Base-by-base conservation (phyloP, 2,113 vertebrate species). In the Daphoenositta chrysoptera region DNA sequence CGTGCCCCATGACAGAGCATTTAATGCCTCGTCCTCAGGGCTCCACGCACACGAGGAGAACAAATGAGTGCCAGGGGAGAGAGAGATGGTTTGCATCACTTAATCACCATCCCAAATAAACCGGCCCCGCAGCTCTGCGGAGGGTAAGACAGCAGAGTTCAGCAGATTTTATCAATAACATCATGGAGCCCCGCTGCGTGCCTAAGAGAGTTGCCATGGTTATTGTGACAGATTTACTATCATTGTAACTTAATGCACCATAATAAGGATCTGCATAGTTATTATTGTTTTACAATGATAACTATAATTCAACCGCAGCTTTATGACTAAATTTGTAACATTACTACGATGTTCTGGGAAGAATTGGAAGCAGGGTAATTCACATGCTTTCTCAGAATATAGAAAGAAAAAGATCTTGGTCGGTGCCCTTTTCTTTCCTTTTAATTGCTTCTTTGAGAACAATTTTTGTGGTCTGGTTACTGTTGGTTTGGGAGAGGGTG, bases 101-200 rank as follows among this genome's bases (percentile, higher is more conserved):
- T 95, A 94, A 95, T 96, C 89, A 90, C 31, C 86, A 71, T 71
- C 80, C 57, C 87, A 90, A 97, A 95, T 94, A 96, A 97, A 95
- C 42, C 9, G 2, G 78, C 94, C 94, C 96, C 56, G 91, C 18
- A 66, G 78, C 94, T 96, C 96, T 93, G 96, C 18, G 87, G 92
- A 96, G 94, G 95, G 93, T 93, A 81, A 94, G 91, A 91, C 93
- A 96, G 93, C 84, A 57, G 90, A 95, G 94, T 95, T 97, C 91
- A 96, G 96, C 97, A 97, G 96, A 97, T 97, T 97, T 97, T 96
- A 97, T 97, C 97, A 96, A 97, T 97, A 94, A 97, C 90, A 44
- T 68, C 1, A n/a, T 64, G 61, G 93, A 94, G 92, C 94, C 96
- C 95, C 17, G 85, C 93, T 81, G 96, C 8, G 90, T 23, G 24